A percentile compares a stretch with the other conserved stretches of the same genome.
Conservation (phyloP, 1,140 invertebrate species). For the Gryon sp. region DNA sequence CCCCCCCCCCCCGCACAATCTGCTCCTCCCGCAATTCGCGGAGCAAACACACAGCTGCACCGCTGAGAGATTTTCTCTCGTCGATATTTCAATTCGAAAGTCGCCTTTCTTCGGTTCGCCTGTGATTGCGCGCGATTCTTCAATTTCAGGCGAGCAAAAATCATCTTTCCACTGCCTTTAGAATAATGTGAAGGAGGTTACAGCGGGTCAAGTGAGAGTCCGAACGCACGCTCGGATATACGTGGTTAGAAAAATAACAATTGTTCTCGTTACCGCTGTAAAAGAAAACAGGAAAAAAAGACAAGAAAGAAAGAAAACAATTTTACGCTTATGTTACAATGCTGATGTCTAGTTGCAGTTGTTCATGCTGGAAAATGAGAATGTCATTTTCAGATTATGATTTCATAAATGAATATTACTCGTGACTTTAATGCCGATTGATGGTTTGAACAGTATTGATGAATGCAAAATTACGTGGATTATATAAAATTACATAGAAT, state of each 20-base stretch:
- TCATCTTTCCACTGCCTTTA: slow-evolving; percentile 52
- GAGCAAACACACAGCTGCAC: slow-evolving; percentile 22
- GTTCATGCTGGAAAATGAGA: background rate
- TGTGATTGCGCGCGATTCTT: slow-evolving; percentile 57
- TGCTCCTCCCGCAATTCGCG: slow-evolving; percentile 3
- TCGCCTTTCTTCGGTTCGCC: slow-evolving; percentile 50
- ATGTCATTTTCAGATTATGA: background rate
- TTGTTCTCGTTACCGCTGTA: slow-evolving; percentile 36
- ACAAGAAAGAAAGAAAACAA: background rate
- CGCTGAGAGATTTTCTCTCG: slow-evolving; percentile 48
- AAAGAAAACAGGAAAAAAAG: no score
- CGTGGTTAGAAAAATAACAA: slow-evolving; percentile 40
- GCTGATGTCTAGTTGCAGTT: background rate
- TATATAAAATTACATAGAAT: no score
- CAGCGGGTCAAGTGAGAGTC: slow-evolving; percentile 53
- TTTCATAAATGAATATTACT: no score
- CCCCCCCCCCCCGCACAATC: background rate
- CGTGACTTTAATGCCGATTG: no score
- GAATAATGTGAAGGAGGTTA: slow-evolving; percentile 58
- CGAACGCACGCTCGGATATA: slow-evolving; percentile 36
- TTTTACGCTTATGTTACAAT: slow-evolving; percentile 6
- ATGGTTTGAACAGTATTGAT: background rate
- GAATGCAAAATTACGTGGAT: background rate
- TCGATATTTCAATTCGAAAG: slow-evolving; percentile 62
- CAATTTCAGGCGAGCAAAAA: slow-evolving; percentile 58